A percentile compares a stretch with the other conserved stretches of the same genome.
Evolutionary conservation across 1,140 invertebrate species (phyloP).

Genomic region (Atta texana): DNA sequence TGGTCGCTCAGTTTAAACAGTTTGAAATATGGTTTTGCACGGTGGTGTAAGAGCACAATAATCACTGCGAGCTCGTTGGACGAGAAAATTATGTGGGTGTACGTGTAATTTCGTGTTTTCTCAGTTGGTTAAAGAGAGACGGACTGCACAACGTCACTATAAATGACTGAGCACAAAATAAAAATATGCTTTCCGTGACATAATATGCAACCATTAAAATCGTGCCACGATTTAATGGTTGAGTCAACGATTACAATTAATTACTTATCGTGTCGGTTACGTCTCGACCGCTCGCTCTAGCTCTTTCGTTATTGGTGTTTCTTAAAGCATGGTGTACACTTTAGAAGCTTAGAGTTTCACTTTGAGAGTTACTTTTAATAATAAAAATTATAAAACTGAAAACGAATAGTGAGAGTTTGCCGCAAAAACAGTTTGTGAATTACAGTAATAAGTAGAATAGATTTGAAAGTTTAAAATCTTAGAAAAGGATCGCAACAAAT

Average conservation of each 20-base stretch:
- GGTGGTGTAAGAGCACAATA: constrained; percentile 10
- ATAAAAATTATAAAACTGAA: constrained; percentile 20
- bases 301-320: constrained; percentile 43
- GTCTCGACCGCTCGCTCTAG: constrained; percentile 16
- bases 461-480: constrained; percentile 16
- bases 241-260: constrained; percentile 73
- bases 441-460: background rate
- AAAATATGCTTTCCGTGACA: constrained; percentile 65
- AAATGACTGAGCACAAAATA: background rate
- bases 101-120: constrained; percentile 58
- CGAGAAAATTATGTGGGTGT: constrained; percentile 48
- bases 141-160: background rate
- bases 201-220: constrained; percentile 69
- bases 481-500: background rate
- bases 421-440: background rate
- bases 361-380: constrained; percentile 6
- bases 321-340: background rate
- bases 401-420: constrained; percentile 11
- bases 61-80: constrained; percentile 34
- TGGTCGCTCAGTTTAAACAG: constrained; percentile 51
- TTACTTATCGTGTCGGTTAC: constrained; percentile 56
- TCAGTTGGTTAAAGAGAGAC: constrained; percentile 47
- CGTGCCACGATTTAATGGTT: constrained; percentile 70
- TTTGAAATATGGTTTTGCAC: constrained; percentile 41
- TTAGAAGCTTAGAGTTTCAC: constrained; percentile 8